Evolutionary conservation across 2,113 vertebrate genomes (phyloP).

Genomic region (Ophiodon elongatus): DNA sequence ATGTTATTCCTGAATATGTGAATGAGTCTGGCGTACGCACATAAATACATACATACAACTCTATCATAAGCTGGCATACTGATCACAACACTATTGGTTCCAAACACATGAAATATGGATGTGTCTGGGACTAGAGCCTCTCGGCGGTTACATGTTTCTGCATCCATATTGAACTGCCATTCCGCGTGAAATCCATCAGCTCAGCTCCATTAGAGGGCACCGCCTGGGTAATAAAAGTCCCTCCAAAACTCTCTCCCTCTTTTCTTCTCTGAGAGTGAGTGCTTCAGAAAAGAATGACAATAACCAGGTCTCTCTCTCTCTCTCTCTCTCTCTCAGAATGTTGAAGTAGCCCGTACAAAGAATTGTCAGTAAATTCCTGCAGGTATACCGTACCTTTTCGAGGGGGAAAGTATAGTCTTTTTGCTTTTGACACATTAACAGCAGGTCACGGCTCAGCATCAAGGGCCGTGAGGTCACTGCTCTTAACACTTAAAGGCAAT

Average conservation of each 20-base stretch:
- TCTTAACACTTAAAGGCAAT: not conserved
- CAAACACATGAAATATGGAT: slow-evolving; percentile 26
- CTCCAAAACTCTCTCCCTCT: slow-evolving; percentile 8
- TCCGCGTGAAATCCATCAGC: slow-evolving; percentile 55
- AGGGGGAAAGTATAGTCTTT: not conserved
- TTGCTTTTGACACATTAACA: slow-evolving; percentile 1
- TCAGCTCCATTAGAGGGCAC: slow-evolving; percentile 28
- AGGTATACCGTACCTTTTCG: not conserved
- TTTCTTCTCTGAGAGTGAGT: slow-evolving; percentile 19
- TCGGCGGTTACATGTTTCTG: slow-evolving; percentile 19
- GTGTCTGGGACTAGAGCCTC: slow-evolving; percentile 22
- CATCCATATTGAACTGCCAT: slow-evolving; percentile 26
- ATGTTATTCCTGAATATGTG: not conserved
- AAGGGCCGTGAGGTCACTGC: not conserved
- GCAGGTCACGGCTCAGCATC: not conserved
- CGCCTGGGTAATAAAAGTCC: slow-evolving; percentile 24
- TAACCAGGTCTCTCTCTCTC: slow-evolving; percentile 9
- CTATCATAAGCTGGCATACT: not conserved
- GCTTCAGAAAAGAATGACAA: slow-evolving; percentile 43
- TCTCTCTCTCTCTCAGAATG: slow-evolving; percentile 8
- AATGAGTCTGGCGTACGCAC: not conserved
- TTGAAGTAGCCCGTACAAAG: slow-evolving; percentile 8
- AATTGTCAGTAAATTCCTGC: not conserved
- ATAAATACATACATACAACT: not conserved
- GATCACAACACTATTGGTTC: slow-evolving; percentile 5